Conservation (phyloP, 2,113 vertebrate species). For the Agelaius tricolor region DNA sequence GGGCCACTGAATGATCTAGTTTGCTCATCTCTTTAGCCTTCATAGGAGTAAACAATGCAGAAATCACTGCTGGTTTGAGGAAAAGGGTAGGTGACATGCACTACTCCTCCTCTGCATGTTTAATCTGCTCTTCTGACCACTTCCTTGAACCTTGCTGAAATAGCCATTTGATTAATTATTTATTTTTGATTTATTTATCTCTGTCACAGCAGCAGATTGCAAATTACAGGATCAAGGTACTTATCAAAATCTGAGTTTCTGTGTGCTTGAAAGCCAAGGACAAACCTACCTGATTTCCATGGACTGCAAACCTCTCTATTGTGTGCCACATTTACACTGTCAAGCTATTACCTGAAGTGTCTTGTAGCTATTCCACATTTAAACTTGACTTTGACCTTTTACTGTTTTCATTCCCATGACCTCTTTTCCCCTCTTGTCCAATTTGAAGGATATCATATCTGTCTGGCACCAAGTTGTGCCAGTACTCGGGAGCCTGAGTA, state of each 20-base stretch:
- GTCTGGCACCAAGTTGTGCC: slow-evolving; percentile 1
- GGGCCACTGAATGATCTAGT: not conserved
- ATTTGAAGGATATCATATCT: slow-evolving; percentile 4
- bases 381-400: not conserved
- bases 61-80: not conserved
- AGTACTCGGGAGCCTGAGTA: slow-evolving; percentile 4
- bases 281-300: not conserved
- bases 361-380: not conserved
- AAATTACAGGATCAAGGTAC: not conserved
- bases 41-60: not conserved
- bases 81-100: not conserved
- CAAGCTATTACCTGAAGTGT: not conserved
- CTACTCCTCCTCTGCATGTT: not conserved
- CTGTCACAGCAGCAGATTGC: not conserved
- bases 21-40: not conserved
- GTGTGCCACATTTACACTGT: not conserved
- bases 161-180: not conserved
- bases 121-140: not conserved
- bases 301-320: not conserved
- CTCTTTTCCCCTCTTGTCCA: not conserved
- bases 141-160: not conserved
- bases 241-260: not conserved
- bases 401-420: not conserved
- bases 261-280: not conserved
- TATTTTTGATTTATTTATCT: not conserved